Base-by-base conservation (phyloP, 2,888 invertebrate species). In the Amiota minor region DNA sequence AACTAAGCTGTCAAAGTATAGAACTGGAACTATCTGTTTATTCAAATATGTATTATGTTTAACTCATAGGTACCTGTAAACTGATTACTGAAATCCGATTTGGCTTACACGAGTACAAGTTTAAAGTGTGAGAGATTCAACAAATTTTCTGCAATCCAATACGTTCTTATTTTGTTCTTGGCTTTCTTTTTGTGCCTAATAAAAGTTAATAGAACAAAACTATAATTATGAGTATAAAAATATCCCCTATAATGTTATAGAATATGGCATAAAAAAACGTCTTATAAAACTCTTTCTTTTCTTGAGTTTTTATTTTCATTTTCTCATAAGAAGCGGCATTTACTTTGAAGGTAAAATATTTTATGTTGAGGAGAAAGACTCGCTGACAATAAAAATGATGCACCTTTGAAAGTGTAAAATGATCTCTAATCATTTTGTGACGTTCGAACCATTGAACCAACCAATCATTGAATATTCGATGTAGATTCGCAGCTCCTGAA, bases 371-470 rank as follows among this genome's bases (percentile, higher is more conserved):
- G 35, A 35, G 6, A 35, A 35, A 35, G 35, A 59, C 56, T 59
- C 2, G 9, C 18, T 59, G 56, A 8, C 18, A 59, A 59, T 10
- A 65, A 16, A 47, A 49, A 18, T 18, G 65, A 16, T 16, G 47
- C 47, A 82, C 85, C 76, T 77, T 75, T 75, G 72, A 12, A 23
- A 35, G 75, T 81, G 83, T 83, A 83, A 83, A 76, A 70, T 84
- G 83, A 85, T 78, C 80, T 84, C 77, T 83, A 86, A 83, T 85
- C 82, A 83, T 77, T 73, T 78, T 59, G 75, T 11, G 56, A 59
- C 18, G 56, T 18, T 59, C 56, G 20, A 59, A 59, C 56, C 18
- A 50, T 50, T n/a, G 56, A 35, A 35, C 35, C 35, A 35, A 35
- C 35, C 2, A 35, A 35, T 35, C 35, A 35, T 4, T 35, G 35